These are phyloP conservation scores for Corynorhinus townsendii DNA, from an alignment of 2,113 vertebrate species.

Conservation along the genomic window DNA sequence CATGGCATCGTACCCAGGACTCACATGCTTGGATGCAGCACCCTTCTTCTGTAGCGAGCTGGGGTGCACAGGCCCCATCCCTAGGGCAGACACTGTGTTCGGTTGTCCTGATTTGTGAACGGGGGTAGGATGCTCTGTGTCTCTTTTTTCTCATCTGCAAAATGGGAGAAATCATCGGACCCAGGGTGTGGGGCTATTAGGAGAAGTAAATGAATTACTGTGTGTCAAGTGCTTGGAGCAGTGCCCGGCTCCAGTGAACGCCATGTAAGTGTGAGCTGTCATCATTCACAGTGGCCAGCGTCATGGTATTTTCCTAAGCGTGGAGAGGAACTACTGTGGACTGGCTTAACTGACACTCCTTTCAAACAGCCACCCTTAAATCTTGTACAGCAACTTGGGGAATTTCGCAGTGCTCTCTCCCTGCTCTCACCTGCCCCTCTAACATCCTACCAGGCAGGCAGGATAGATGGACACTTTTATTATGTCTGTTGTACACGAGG, in stretches of 20 bases:
- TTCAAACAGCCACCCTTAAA: not conserved
- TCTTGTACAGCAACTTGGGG: not conserved
- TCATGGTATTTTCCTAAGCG: not conserved
- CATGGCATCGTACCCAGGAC: fast-evolving
- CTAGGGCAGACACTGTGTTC: not conserved
- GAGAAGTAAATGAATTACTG: not conserved
- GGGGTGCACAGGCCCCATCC: not conserved
- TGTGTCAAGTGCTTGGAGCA: not conserved
- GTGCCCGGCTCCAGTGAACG: fast-evolving
- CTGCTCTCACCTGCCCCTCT: not conserved
- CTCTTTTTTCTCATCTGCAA: not conserved
- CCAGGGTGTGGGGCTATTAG: not conserved
- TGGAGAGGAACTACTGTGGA: not conserved
- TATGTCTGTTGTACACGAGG: not conserved
- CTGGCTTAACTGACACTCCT: not conserved
- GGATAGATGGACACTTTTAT: not conserved
- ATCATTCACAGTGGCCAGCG: not conserved
- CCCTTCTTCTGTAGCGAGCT: not conserved
- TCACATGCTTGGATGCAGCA: not conserved
- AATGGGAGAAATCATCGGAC: not conserved
- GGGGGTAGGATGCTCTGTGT: not conserved
- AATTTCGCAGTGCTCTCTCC: not conserved
- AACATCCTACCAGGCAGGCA: not conserved
- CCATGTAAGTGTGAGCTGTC: not conserved
- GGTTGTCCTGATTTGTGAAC: not conserved